phyloP scores from a whole-genome alignment of 2,888 invertebrate species.

The Digitonthophagus gazella region DNA sequence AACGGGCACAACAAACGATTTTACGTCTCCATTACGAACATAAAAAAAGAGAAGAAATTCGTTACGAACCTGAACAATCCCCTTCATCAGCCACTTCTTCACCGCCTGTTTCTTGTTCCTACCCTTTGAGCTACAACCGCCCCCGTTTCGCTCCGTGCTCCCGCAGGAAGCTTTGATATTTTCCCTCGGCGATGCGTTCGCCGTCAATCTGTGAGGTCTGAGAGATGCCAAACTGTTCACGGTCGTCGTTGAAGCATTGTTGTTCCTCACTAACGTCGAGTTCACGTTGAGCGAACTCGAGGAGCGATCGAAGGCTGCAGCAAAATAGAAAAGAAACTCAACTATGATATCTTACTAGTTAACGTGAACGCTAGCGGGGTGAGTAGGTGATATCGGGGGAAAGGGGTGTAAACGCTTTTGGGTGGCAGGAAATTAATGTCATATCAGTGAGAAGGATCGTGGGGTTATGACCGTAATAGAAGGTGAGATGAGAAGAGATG shows the following conservation, averaged over 20 bases:
- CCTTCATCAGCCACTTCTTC: conserved; percentile 48
- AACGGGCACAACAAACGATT: too few species aligned
- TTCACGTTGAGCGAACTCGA: conserved; percentile 36
- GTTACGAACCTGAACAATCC: conserved; percentile 43
- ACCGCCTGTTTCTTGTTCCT: conserved; percentile 39
- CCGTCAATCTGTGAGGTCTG: conserved; percentile 34
- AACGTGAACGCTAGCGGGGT: too few species aligned
- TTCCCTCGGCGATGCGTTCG: neutral
- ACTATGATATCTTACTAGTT: too few species aligned
- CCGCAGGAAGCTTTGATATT: conserved; percentile 24
- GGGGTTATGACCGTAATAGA: too few species aligned
- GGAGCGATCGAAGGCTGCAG: conserved; percentile 37
- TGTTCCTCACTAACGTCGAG: conserved; percentile 27
- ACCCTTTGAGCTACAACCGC: conserved; percentile 18
- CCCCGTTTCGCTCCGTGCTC: neutral
- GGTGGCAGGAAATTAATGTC: too few species aligned
- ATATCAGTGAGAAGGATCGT: too few species aligned
- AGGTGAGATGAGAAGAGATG: too few species aligned
- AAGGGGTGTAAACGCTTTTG: too few species aligned
- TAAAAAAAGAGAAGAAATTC: neutral
- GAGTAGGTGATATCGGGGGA: too few species aligned
- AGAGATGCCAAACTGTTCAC: conserved; percentile 40
- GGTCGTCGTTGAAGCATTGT: conserved; percentile 34
- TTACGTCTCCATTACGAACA: too few species aligned
- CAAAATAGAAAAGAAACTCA: too few species aligned